Base-by-base conservation (phyloP, 2,888 invertebrate species). In the Thyatira batis region DNA sequence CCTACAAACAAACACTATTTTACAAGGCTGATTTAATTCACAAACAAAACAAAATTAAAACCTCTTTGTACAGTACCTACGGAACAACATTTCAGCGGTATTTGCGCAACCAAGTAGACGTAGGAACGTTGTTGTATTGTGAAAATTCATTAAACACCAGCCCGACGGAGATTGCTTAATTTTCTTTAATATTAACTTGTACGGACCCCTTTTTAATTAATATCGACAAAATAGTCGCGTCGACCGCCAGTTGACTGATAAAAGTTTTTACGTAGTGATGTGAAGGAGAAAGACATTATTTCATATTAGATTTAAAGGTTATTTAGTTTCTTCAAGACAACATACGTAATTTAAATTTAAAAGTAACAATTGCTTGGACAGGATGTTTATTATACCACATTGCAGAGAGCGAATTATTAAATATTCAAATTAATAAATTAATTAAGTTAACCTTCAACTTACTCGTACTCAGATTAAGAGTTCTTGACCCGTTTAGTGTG, bases 131-230 rank as follows among this genome's bases (percentile, higher is more conserved):
- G 73, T 75, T 78, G 70, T 81, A 78, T 80, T 81, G 77, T 78
- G 78, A 80, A 89, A 90, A 91, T 89, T 91, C 89, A 91, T 90
- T 88, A 88, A 84, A 85, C 76, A 86, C 83, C 76, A 67, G 76
- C 72, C 72, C 70, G 73, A 68, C 82, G 84, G 87, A 85, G 87
- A 87, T 88, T 89, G 90, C 87, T 89, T 91, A 92, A 91, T 92
- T 91, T 91, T 91, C 88, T 89, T 92, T 88, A 90, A 91, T 90
- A 92, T 90, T 87, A 90, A 91, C 87, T 92, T 91, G 90, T 90
- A 84, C 78, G 76, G 86, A 82, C 86, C 86, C 89, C 89, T 89
- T 91, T 91, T 92, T 91, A 92, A 92, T 92, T 92, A 92, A 92
- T 91, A 91, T 91, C 89, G 89, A 91, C 91, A 91, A 91, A 92